These are phyloP conservation scores for Gila orcuttii DNA, from an alignment of 2,113 vertebrate species.

Conservation along the genomic window DNA sequence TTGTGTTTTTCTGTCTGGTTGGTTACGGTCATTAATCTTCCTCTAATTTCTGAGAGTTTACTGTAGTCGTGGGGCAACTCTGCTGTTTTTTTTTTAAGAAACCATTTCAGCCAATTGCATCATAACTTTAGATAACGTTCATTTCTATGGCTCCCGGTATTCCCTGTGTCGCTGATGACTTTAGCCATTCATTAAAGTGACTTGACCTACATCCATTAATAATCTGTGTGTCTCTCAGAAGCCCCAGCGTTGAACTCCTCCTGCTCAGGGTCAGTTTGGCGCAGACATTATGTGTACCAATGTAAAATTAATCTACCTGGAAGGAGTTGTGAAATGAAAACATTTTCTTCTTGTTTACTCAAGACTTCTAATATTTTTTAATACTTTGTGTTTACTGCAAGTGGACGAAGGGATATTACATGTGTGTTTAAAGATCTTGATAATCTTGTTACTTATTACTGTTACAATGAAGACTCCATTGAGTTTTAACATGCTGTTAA, in stretches of 20 bases:
- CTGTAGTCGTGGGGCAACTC: conserved; percentile 12
- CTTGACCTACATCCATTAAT: conserved; percentile 39
- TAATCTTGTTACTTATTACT: neutral
- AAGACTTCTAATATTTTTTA: neutral
- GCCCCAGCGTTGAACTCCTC: conserved; percentile 23
- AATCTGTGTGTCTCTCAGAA: conserved; percentile 17
- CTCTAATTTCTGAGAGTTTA: conserved; percentile 38
- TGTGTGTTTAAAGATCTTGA: neutral
- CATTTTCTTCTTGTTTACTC: neutral
- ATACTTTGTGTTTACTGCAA: neutral
- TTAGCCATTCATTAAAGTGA: conserved; percentile 41
- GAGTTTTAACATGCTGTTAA: neutral
- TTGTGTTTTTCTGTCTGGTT: conserved; percentile 6
- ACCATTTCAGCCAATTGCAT: conserved; percentile 37
- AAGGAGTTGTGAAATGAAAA: neutral
- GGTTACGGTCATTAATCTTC: conserved; percentile 21
- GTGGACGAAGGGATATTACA: neutral
- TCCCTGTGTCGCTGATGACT: conserved; percentile 34
- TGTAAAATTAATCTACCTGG: conserved; percentile 33
- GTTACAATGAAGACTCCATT: neutral
- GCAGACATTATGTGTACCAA: conserved; percentile 1
- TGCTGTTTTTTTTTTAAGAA: conserved; percentile 8
- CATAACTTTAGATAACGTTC: conserved; percentile 41
- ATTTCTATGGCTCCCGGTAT: conserved; percentile 23
- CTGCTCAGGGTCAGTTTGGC: conserved; percentile 20